A percentile compares a stretch with the other conserved stretches of the same genome.
These are phyloP conservation scores for Battus philenor DNA, from an alignment of 1,140 invertebrate genomes.

Conservation along the genomic window DNA sequence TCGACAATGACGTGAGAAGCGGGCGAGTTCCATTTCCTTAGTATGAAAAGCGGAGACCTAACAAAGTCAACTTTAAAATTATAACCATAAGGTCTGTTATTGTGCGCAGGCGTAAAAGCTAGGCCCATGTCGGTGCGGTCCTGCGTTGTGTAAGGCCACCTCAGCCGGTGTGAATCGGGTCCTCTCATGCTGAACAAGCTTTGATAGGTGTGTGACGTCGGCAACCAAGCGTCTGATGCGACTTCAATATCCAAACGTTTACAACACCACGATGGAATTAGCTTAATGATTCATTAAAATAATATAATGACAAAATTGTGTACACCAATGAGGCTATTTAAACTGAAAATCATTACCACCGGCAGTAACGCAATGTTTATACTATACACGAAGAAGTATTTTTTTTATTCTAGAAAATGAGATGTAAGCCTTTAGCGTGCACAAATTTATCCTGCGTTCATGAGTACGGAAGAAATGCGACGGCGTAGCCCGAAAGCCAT, in stretches of 20 bases:
- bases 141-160: conserved; percentile 34
- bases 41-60: conserved; percentile 68
- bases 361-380: too few relatives aligned
- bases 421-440: neutral
- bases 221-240: neutral
- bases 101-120: conserved; percentile 50
- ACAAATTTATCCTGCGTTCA: conserved; percentile 8
- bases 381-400: too few relatives aligned
- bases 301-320: too few relatives aligned
- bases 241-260: neutral
- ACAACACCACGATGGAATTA: too few relatives aligned
- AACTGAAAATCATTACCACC: too few relatives aligned
- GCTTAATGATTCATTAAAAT: too few relatives aligned
- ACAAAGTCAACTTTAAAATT: conserved; percentile 46
- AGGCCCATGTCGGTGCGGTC: conserved; percentile 38
- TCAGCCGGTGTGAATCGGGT: conserved; percentile 71
- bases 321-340: too few relatives aligned
- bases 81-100: conserved; percentile 38
- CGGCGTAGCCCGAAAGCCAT: too few relatives aligned
- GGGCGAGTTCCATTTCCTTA: conserved; percentile 47
- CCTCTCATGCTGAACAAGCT: conserved; percentile 32
- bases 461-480: too few relatives aligned
- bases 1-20: conserved; percentile 69
- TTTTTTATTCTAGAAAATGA: too few relatives aligned
- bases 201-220: conserved; percentile 2